Percentiles rank a stretch among this genome's conserved stretches.
These are phyloP conservation scores for Lophotis ruficrista DNA, from an alignment of 2,113 vertebrate genomes.

Conservation along the genomic window DNA sequence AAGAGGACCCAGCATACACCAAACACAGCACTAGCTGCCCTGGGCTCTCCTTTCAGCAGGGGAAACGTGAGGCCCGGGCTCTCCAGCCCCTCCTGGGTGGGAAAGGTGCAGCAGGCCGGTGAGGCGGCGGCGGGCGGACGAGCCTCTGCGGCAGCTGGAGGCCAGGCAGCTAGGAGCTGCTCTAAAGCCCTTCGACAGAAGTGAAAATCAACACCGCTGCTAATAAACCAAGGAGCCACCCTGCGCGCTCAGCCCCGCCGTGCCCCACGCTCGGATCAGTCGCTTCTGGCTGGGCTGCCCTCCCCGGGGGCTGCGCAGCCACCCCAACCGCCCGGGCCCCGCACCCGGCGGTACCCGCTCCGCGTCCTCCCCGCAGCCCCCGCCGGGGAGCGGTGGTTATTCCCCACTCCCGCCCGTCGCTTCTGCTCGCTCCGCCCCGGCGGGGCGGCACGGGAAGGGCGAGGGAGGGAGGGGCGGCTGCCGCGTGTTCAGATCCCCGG, in stretches of 20 bases:
- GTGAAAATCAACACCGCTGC: neutral
- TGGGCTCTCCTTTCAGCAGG: neutral
- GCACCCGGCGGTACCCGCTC: fast-evolving
- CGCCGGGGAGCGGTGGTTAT: too few relatives aligned
- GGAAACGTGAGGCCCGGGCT: neutral
- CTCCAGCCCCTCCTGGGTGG: neutral
- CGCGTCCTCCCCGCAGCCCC: neutral
- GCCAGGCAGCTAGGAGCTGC: neutral
- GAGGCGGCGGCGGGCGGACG: neutral
- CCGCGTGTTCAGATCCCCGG: too few relatives aligned
- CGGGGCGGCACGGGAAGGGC: neutral
- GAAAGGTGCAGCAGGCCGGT: neutral
- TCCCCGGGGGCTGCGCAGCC: neutral
- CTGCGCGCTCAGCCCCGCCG: neutral
- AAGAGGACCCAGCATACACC: neutral
- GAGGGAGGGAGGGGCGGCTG: neutral
- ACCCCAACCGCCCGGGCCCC: neutral
- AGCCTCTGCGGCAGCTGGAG: neutral
- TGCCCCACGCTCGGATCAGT: neutral
- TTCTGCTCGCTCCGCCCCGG: neutral
- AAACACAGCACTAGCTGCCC: neutral
- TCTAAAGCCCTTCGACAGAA: neutral
- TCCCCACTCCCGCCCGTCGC: neutral
- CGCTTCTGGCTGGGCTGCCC: neutral
- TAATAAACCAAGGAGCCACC: neutral